Base-by-base conservation (phyloP, 2,888 invertebrate species). In the Halictus ligatus region DNA sequence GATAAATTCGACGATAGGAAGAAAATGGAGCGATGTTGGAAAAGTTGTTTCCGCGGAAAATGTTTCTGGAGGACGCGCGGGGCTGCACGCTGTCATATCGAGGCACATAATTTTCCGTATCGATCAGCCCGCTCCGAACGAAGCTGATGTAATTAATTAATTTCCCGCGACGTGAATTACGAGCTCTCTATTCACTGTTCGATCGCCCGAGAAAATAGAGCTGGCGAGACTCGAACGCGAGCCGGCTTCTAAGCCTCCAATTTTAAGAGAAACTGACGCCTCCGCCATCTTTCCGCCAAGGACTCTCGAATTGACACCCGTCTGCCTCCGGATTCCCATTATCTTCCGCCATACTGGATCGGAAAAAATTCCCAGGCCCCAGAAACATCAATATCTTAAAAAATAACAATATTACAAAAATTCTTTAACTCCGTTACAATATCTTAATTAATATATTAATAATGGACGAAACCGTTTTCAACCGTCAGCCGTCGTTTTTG, bases 131-230 rank as follows among this genome's bases (percentile, higher is more conserved):
- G 79, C 81, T 54, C 75, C 40, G 69, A 84, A 82, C 83, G 83
- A 81, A 78, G 83, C 69, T 86, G 88, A 88, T 89, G 80, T 88
- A 90, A 89, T 90, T 88, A 90, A 89, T 90, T 90, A 89, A 90
- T 85, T 89, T 81, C 71, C 72, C 78, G 77, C 74, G 85, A 90
- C 83, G 78, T 80, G 83, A 87, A 85, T 87, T 85, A 85, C 84
- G 79, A 75, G 88, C 79, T 80, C 81, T 80, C 58, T 54, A 83
- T 86, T 74, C 81, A 81, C 79, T 75, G 86, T 85, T 89, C 84
- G 82, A 89, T 85, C 83, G 81, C 46, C 46, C 78, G 84, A 58
- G 86, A 84, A 89, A 89, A 89, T 83, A 73, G 71, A 88, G 76
- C 43, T 67, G 71, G 73, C 18, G 21, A 43, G 67, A 69, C 78